Evolutionary conservation across 2,888 invertebrate species (phyloP).

Genomic region (Drosophila engyochracea): DNA sequence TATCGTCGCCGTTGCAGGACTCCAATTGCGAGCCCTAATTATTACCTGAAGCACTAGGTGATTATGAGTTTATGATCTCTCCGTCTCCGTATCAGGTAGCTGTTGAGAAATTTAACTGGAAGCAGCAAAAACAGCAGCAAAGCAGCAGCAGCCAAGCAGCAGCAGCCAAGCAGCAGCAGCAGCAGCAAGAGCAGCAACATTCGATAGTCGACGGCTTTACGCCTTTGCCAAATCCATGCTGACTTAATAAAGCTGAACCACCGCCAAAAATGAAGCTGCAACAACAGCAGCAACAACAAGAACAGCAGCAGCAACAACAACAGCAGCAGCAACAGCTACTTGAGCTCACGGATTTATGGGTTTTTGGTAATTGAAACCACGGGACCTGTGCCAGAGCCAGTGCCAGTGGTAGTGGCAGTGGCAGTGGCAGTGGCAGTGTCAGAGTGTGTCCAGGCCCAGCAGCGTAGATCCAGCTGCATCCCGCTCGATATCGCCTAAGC

Average conservation of each 20-base stretch:
- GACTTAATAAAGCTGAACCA: constrained; percentile 58
- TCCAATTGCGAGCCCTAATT: constrained; percentile 58
- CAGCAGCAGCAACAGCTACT: constrained; percentile 43
- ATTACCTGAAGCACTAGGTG: constrained; percentile 67
- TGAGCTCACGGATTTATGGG: constrained; percentile 61
- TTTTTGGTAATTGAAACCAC: constrained; percentile 63
- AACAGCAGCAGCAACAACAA: background rate
- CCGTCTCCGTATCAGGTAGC: constrained; percentile 28
- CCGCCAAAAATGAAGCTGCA: constrained; percentile 7
- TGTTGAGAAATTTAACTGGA: constrained; percentile 50
- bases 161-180: background rate
- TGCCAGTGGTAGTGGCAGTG: background rate
- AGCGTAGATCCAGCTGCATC: constrained; percentile 13
- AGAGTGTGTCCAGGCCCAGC: background rate
- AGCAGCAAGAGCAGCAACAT: constrained; percentile 6
- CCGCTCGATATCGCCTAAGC: constrained; percentile 2
- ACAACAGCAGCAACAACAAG: background rate
- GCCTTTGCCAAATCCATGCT: constrained; percentile 63
- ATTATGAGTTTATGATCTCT: constrained; percentile 80
- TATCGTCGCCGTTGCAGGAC: constrained; percentile 15
- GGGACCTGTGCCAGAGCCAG: constrained; percentile 18
- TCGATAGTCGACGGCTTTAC: constrained; percentile 54
- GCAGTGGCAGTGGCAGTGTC: background rate
- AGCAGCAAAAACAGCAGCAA: constrained; percentile 20
- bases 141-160: constrained; percentile 22